These are phyloP conservation scores for Ectobius pallidus DNA, from an alignment of 2,888 invertebrate genomes.

Conservation along the genomic window DNA sequence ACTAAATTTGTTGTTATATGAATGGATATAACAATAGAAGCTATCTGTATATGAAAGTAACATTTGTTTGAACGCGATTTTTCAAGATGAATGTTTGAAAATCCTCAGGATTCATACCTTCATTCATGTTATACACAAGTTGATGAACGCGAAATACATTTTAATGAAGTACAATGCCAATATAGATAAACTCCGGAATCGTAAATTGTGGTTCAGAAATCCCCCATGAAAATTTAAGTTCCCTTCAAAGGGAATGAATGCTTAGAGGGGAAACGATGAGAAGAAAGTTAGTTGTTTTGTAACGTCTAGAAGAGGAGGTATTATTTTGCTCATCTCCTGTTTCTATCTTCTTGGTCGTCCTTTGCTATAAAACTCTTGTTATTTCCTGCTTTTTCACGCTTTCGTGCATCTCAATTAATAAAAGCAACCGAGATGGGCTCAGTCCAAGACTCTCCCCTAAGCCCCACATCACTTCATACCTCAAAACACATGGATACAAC, in stretches of 20 bases:
- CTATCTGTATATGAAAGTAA: too few species aligned
- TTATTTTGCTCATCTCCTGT: slow-evolving; percentile 28
- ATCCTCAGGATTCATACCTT: too few species aligned
- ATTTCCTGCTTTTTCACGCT: slow-evolving; percentile 31
- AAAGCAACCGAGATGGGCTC: slow-evolving; percentile 20
- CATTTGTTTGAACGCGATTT: too few species aligned
- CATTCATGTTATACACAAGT: too few species aligned
- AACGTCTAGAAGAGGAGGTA: slow-evolving; percentile 1
- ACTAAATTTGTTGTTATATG: too few species aligned
- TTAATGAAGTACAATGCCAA: too few species aligned
- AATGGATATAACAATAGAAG: too few species aligned
- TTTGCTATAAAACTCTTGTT: slow-evolving; percentile 16
- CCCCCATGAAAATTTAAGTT: not conserved
- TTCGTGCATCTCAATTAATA: slow-evolving; percentile 31
- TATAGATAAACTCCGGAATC: too few species aligned
- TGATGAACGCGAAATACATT: too few species aligned
- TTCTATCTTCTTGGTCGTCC: not conserved
- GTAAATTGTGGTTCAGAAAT: slow-evolving; percentile 15
- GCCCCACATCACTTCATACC: not conserved
- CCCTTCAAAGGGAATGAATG: not conserved
- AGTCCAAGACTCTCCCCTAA: not conserved
- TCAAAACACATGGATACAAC: not conserved
- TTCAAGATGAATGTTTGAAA: too few species aligned
- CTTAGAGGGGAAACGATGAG: too few species aligned
- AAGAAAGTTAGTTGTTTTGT: not conserved